Evolutionary conservation across 2,888 invertebrate genomes (phyloP).

Genomic region (Drosophila hamatofila): DNA sequence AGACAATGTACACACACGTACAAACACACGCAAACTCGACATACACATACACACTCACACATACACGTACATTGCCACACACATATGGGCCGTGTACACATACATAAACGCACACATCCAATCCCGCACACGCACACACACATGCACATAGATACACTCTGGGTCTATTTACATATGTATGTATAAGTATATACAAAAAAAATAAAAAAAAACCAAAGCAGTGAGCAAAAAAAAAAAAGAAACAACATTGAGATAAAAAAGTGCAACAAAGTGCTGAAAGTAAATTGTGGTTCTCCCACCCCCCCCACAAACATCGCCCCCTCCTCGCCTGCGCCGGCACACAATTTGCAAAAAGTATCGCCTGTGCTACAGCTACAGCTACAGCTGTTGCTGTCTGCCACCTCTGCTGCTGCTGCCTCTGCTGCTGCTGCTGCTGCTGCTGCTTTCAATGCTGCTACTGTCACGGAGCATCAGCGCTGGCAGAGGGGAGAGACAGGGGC

Average conservation of each 20-base stretch:
- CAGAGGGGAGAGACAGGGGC: neutral
- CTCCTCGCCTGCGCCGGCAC: neutral
- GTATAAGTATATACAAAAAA: slow-evolving; percentile 74
- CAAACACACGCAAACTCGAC: slow-evolving; percentile 26
- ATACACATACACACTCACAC: slow-evolving; percentile 21
- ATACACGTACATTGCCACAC: slow-evolving; percentile 17
- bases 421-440: slow-evolving; percentile 7
- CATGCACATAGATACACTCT: slow-evolving; percentile 56
- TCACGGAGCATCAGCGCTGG: neutral
- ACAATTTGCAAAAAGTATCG: slow-evolving; percentile 29
- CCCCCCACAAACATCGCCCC: slow-evolving; percentile 21
- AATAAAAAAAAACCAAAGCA: slow-evolving; percentile 40
- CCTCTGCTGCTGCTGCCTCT: slow-evolving; percentile 13
- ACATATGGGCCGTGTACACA: slow-evolving; percentile 27
- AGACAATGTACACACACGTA: slow-evolving; percentile 66
- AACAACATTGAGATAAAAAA: slow-evolving; percentile 63
- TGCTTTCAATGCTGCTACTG: slow-evolving; percentile 6
- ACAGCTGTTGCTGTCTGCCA: slow-evolving; percentile 46
- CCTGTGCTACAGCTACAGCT: slow-evolving; percentile 34
- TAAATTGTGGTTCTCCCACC: slow-evolving; percentile 32
- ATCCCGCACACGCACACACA: slow-evolving; percentile 26
- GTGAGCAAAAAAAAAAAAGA: slow-evolving; percentile 28
- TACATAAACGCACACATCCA: slow-evolving; percentile 28
- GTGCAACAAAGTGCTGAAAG: slow-evolving; percentile 59
- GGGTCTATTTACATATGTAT: slow-evolving; percentile 74